Conservation (phyloP, 2,113 vertebrate species). For the Leptobrachium leishanense region DNA sequence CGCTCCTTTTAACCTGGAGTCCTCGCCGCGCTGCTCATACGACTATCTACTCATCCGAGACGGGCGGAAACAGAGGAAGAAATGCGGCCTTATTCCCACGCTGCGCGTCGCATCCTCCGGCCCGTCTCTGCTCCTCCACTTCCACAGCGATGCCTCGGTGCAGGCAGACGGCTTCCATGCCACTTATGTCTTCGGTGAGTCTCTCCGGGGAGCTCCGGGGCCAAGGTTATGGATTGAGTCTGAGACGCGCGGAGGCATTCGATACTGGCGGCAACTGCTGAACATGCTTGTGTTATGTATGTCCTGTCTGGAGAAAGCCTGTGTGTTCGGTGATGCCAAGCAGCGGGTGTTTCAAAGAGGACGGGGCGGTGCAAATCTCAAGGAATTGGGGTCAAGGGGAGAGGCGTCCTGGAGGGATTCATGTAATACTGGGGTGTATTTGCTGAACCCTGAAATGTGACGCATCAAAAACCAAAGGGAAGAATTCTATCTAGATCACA, state of each 20-base stretch:
- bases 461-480: no score
- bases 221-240: not conserved
- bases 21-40: constrained; percentile 13
- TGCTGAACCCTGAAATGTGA: no score
- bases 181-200: constrained; percentile 36
- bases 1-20: constrained; percentile 24
- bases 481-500: no score
- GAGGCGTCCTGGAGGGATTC: not conserved
- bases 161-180: constrained; percentile 22
- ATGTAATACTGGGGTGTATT: not conserved
- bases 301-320: not conserved
- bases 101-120: constrained; percentile 2
- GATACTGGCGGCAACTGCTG: not conserved
- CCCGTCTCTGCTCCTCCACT: constrained; percentile 10
- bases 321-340: not conserved
- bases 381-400: not conserved
- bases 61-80: constrained; percentile 13
- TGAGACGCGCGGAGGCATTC: not conserved
- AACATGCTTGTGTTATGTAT: not conserved
- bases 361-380: not conserved
- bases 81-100: constrained; percentile 8
- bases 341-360: not conserved
- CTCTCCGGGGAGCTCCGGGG: not conserved
- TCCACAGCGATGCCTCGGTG: constrained; percentile 38
- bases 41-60: constrained; percentile 41